Conservation (phyloP, 2,888 invertebrate species). For the Calliopum simillimum region DNA sequence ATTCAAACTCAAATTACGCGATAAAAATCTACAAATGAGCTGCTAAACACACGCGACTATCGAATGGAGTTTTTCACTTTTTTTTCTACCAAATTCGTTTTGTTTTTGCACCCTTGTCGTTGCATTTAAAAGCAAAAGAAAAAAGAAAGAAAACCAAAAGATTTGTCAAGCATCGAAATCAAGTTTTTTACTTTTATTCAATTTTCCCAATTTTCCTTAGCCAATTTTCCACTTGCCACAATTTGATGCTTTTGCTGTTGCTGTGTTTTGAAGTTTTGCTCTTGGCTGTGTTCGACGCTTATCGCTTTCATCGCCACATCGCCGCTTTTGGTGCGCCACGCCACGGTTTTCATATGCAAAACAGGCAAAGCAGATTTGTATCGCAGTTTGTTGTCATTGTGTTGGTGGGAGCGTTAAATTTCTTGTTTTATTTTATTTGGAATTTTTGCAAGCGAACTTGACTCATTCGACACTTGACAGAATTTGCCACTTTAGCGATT, state of each 20-base stretch:
- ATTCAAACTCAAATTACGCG: slow-evolving; percentile 22
- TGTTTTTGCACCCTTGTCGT: not conserved
- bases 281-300: too few relatives aligned
- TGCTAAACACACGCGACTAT: slow-evolving; percentile 21
- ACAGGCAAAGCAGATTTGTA: slow-evolving; percentile 23
- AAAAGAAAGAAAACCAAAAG: not conserved
- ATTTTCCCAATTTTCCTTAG: slow-evolving; percentile 6
- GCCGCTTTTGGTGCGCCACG: slow-evolving; percentile 23
- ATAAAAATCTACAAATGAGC: slow-evolving; percentile 39
- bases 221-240: slow-evolving; percentile 12
- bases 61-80: not conserved
- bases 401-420: too few relatives aligned
- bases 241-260: not conserved
- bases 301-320: not conserved
- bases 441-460: too few relatives aligned
- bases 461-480: slow-evolving; percentile 21
- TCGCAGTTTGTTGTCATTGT: not conserved
- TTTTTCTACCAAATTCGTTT: not conserved
- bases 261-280: not conserved
- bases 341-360: slow-evolving; percentile 31
- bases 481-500: slow-evolving; percentile 61
- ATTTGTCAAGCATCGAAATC: slow-evolving; percentile 30
- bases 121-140: not conserved
- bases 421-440: too few relatives aligned
- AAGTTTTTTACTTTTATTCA: not conserved